These are phyloP conservation scores for Porites divaricata DNA, from an alignment of 92 coral and sea anemone species.

Conservation along the genomic window DNA sequence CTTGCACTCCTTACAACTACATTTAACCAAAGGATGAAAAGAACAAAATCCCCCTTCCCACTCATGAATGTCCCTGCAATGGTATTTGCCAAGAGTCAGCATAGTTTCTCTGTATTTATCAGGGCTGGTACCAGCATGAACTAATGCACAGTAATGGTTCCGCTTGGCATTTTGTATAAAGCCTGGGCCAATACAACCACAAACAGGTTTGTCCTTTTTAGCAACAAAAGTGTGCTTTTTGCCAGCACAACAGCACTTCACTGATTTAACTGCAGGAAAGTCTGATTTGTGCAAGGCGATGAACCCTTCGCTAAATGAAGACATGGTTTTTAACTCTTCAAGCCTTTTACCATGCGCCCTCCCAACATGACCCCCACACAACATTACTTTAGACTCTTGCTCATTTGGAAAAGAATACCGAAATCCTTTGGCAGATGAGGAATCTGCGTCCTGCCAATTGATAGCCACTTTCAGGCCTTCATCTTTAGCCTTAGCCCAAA, in stretches of 20 bases:
- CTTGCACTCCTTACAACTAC: conserved; percentile 21
- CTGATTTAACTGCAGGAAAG: conserved; percentile 39
- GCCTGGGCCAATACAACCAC: conserved; percentile 62
- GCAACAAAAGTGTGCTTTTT: conserved; percentile 54
- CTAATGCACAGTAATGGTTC: conserved; percentile 48
- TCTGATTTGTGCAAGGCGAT: conserved; percentile 39
- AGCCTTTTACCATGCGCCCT: conserved; percentile 53
- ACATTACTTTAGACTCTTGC: conserved; percentile 31
- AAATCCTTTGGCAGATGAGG: conserved; percentile 60
- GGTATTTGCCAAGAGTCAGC: conserved; percentile 59
- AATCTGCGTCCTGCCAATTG: conserved; percentile 73
- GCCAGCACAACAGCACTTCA: conserved; percentile 51
- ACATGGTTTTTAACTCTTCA: conserved; percentile 11
- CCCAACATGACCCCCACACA: conserved; percentile 60
- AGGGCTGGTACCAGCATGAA: conserved; percentile 46
- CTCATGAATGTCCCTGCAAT: conserved; percentile 58
- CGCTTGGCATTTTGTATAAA: conserved; percentile 31
- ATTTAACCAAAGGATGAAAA: conserved; percentile 1
- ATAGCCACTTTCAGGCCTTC: conserved; percentile 47
- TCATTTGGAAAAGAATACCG: conserved; percentile 32
- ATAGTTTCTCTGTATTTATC: conserved; percentile 52
- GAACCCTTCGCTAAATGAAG: conserved; percentile 14
- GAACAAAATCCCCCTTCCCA: conserved; percentile 48
- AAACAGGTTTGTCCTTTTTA: not conserved
- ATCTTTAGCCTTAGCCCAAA: conserved; percentile 45